Percentiles rank a stretch among this genome's conserved stretches.
Evolutionary conservation across 2,113 vertebrate species (phyloP).

Genomic region (Grantiella picta): DNA sequence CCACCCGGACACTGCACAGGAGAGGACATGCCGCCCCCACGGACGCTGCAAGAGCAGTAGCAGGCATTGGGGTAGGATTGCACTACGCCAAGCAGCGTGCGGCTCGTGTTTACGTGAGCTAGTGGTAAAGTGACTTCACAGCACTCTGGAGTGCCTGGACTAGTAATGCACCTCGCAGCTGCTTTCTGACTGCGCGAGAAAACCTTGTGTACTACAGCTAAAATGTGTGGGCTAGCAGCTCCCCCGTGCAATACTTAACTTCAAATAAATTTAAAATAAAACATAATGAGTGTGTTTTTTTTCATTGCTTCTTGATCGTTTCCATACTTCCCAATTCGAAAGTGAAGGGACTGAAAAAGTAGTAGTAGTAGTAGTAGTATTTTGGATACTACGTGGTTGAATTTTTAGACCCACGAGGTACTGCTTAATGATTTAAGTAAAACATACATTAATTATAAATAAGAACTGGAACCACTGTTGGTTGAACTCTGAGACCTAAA

Average conservation of each 20-base stretch:
- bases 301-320: neutral
- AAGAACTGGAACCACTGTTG: neutral
- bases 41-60: neutral
- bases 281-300: neutral
- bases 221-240: neutral
- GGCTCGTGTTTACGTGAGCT: no score
- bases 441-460: neutral
- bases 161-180: fast-evolving
- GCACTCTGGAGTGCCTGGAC: no score
- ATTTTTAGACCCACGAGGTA: neutral
- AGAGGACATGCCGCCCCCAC: fast-evolving
- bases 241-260: neutral
- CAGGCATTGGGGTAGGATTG: no score
- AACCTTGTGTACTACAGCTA: no score
- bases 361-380: neutral
- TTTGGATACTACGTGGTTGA: neutral
- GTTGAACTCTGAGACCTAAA: neutral
- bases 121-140: no score
- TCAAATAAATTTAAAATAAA: neutral
- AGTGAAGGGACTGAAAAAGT: neutral
- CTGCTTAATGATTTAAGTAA: neutral
- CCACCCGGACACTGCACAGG: neutral
- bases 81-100: fast-evolving
- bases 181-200: neutral
- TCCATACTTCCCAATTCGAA: neutral